Conservation (phyloP, 2,797 vertebrate genomes). For the Alauda arvensis region DNA sequence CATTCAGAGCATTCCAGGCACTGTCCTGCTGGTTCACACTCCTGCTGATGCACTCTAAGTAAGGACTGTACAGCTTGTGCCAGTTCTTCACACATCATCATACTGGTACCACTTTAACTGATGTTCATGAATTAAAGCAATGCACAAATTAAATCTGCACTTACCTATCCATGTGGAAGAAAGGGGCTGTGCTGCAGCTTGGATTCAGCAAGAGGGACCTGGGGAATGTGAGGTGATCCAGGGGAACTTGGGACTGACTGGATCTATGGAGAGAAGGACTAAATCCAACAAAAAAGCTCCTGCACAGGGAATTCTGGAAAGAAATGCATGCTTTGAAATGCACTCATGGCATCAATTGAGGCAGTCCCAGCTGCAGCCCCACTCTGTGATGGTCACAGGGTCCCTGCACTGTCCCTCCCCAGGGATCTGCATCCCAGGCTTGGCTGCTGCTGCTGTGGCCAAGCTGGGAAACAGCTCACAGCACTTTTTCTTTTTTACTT, state of each 20-base stretch:
- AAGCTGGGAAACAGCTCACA: neutral
- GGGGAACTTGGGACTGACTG: rapidly evolving
- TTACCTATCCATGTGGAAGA: neutral
- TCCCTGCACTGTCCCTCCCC: neutral
- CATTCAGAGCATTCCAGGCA: neutral
- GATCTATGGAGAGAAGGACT: neutral
- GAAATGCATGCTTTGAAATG: neutral
- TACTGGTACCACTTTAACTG: conserved; percentile 21
- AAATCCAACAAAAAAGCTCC: neutral
- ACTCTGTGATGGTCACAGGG: rapidly evolving
- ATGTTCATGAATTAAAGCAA: neutral
- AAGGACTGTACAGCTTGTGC: neutral
- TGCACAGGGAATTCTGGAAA: neutral
- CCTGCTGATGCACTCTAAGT: neutral
- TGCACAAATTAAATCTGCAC: neutral
- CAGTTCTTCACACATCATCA: neutral
- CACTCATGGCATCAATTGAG: rapidly evolving
- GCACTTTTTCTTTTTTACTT: neutral
- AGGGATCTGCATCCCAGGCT: neutral
- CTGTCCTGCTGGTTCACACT: neutral
- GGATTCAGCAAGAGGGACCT: neutral
- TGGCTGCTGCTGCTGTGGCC: neutral
- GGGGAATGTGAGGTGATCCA: rapidly evolving
- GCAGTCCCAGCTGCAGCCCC: neutral
- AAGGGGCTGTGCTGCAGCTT: neutral